phyloP scores from a whole-genome alignment of 2,113 vertebrate genomes.

The Maccullochella peelii region DNA sequence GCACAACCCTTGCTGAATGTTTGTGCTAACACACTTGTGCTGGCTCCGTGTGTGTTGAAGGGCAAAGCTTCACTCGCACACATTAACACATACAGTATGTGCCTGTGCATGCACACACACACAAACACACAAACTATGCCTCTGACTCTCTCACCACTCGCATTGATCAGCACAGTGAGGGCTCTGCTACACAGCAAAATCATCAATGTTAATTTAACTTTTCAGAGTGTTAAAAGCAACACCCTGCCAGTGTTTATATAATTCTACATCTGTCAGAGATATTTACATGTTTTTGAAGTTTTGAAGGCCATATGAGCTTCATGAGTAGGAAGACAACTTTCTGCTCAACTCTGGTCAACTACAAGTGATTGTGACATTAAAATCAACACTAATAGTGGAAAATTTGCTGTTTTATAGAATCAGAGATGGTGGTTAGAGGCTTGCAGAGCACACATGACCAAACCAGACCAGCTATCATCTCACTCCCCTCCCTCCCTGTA shows the following conservation, averaged over 20 bases:
- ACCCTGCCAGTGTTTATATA: slow-evolving; percentile 22
- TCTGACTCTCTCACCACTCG: slow-evolving; percentile 20
- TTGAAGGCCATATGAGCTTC: neutral
- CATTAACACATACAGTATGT: neutral
- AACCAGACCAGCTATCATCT: slow-evolving; percentile 24
- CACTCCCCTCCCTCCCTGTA: neutral
- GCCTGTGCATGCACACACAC: neutral
- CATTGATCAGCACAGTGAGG: slow-evolving; percentile 53
- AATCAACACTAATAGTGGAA: slow-evolving; percentile 16
- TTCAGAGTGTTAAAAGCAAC: slow-evolving; percentile 44
- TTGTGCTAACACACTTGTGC: slow-evolving; percentile 10
- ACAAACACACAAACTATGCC: neutral
- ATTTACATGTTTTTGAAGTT: slow-evolving; percentile 12
- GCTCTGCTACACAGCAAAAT: slow-evolving; percentile 19
- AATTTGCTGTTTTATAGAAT: neutral
- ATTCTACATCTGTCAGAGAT: slow-evolving; percentile 24
- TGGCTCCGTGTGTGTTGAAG: neutral
- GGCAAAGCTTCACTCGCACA: slow-evolving; percentile 9
- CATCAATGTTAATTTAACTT: slow-evolving; percentile 59
- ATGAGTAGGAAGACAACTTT: neutral
- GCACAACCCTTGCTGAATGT: neutral
- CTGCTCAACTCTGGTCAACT: neutral
- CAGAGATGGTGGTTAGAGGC: neutral
- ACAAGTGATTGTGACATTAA: neutral
- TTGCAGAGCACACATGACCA: slow-evolving; percentile 18